A percentile compares a stretch with the other conserved stretches of the same genome.
phyloP scores from a whole-genome alignment of 2,113 vertebrate species.

The Phylloscopus trochiloides region DNA sequence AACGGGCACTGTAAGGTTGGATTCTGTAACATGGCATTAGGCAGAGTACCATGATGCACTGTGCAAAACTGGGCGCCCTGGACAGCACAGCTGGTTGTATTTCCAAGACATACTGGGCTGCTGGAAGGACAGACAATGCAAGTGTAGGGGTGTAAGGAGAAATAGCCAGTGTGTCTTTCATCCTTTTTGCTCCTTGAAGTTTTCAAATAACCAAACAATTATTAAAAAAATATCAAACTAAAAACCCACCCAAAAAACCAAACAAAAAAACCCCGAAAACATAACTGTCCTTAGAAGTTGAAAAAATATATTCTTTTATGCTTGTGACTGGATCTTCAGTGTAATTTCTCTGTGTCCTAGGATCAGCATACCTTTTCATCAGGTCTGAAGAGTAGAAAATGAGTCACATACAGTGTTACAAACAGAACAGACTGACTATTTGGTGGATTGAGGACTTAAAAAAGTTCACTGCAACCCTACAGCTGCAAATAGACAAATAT shows the following conservation, averaged over 20 bases:
- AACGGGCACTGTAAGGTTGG: too few species aligned
- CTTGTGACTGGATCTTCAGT: not conserved
- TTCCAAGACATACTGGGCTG: fast-evolving
- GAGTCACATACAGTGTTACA: not conserved
- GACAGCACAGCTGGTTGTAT: not conserved
- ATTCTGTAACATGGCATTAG: not conserved
- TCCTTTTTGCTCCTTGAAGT: not conserved
- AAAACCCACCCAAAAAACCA: fast-evolving
- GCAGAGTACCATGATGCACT: not conserved
- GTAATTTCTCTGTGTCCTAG: not conserved
- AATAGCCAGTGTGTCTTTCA: not conserved
- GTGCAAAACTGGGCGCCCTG: too few species aligned
- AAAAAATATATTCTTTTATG: not conserved
- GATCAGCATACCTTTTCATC: not conserved
- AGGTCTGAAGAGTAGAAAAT: not conserved
- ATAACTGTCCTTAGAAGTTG: not conserved
- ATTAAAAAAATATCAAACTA: not conserved
- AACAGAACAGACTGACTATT: not conserved
- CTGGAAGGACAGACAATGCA: not conserved
- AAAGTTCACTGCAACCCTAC: not conserved
- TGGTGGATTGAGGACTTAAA: not conserved
- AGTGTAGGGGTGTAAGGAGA: not conserved
- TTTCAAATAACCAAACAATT: not conserved
- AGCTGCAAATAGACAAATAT: not conserved
- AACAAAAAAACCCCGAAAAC: not conserved